Base-by-base conservation (phyloP, 2,888 invertebrate species). In the Apodemia mormo region DNA sequence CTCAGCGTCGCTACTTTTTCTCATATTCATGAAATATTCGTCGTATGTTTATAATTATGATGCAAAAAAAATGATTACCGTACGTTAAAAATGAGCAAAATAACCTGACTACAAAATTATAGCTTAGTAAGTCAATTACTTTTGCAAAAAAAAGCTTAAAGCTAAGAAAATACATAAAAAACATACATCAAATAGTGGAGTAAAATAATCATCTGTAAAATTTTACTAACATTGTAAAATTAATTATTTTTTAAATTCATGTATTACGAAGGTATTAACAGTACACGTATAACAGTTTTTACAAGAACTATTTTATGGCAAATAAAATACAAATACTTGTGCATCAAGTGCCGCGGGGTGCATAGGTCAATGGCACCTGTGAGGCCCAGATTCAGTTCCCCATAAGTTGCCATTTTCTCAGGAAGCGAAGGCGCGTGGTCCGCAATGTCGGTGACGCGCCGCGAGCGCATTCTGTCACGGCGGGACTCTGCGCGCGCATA, bases 341-440 rank as follows among this genome's bases (percentile, higher is more conserved):
- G 84, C 84, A 82, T 80, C 76, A 83, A 85, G 82, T 84, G 84
- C 82, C 81, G 84, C 83, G 86, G 82, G 86, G 85, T 85, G 84
- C 77, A 77, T 78, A 82, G 91, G 90, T 92, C 90, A 90, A 85
- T 85, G 89, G 87, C 90, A 90, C 89, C 85, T 82, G 85, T 76
- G 83, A 88, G 86, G 81, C 86, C 88, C 90, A 90, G 90, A 90
- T 91, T 91, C 87, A 89, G 85, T 90, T 90, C 89, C 89, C 88
- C 86, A 87, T 90, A 91, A 92, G 86, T 91, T 90, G 91, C 89
- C 85, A 90, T 92, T 92, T 92, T 92, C 92, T 90, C 87, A 89
- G 90, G 92, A 92, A 92, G 86, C 86, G 84, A 78, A 75, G 79
- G 75, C 77, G 81, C 79, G 76, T 77, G 76, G 78, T 74, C 54